Base-by-base conservation (phyloP, 1,140 invertebrate species). In the Reticulitermes speratus region DNA sequence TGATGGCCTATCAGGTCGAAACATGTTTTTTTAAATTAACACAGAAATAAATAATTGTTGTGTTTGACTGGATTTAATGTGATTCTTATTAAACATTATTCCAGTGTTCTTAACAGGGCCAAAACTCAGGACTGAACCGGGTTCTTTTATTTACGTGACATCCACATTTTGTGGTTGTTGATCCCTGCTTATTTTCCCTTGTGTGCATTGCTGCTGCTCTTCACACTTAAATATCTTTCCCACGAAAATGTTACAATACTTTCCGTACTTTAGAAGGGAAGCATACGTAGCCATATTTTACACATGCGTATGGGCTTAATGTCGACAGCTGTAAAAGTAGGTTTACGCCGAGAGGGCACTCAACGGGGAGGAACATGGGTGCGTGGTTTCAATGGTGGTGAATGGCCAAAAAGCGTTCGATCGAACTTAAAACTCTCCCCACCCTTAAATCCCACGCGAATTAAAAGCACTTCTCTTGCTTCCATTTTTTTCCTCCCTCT, bases 351-450 rank as follows among this genome's bases (percentile, higher is more conserved):
- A 75, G n/a, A n/a, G 65, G 25, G 9, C n/a, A 75, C 65, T 75
- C 25, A n/a, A 75, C 38, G 7, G 7, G 65, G 7, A 30, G n/a
- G n/a, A 75, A 75, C n/a, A 11, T 75, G 65, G 65, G 65, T 9
- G 65, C 25, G 65, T 3, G n/a, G 25, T 23, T 65, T 65, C 12
- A 65, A 25, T 65, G 8, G 19, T n/a, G 7, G 25, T 75, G 65
- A 75, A 75, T 75, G 65, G 65, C 65, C 25, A 25, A 75, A 75
- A 75, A 75, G 65, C 65, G 7, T 75, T 75, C 65, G 65, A 75
- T 75, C 65, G 65, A n/a, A 7, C 65, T 75, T 75, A 25, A 75
- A 75, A 14, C 65, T 75, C 25, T 14, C 65, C 65, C n/a, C 65
- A 75, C 25, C 9, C 65, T 30, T 75, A 75, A 75, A 75, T 75